Evolutionary conservation across 2,113 vertebrate species (phyloP), one percentile per base, ranked within the genome.

Genomic region (Alethe diademata): DNA sequence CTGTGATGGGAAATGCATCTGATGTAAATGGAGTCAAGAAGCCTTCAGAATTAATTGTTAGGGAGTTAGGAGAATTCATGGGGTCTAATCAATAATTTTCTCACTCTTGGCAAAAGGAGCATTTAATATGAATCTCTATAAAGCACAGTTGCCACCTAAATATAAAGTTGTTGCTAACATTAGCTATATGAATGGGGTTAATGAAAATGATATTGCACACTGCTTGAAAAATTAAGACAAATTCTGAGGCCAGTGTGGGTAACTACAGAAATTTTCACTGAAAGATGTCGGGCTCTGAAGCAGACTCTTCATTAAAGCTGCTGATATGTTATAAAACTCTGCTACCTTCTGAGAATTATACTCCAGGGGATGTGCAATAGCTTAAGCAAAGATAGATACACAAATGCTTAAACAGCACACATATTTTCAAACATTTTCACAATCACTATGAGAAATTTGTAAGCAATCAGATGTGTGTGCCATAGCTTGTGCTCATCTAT

Each of bases 181-280:
- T 69, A 78, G 10, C 28, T 88, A 12, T 29, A 61, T 2, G 2
- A 23, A 51, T 0, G 0, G 6, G 6, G 3, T 57, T 90, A 85
- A 67, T 42, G 15, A 76, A 86, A 64, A 24, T 51, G 38, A 67
- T 6, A 2, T 12, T 31, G 12, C 26, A 50, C 3, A 64, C 2
- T 56, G 9, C 9, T 60, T 78, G 53, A 78, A 89, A 85, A 87
- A 28, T 25, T 78, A 82, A 84, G 75, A 22, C 8, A 58, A 67
- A 14, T 71, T 72, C 38, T 81, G 31, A 60, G 23, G 6, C 25
- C 36, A 56, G 6, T 2, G 5, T 31, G 8, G 24, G 5, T 67
- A 61, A 24, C 15, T 71, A 67, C 31, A 61, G 70, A 75, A 84
- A 75, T 23, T 42, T 20, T 50, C 33, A 51, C 43, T 87, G 48